A percentile compares a stretch with the other conserved stretches of the same genome.
Conservation (phyloP, 1,140 invertebrate species). For the Lycorma delicatula region DNA sequence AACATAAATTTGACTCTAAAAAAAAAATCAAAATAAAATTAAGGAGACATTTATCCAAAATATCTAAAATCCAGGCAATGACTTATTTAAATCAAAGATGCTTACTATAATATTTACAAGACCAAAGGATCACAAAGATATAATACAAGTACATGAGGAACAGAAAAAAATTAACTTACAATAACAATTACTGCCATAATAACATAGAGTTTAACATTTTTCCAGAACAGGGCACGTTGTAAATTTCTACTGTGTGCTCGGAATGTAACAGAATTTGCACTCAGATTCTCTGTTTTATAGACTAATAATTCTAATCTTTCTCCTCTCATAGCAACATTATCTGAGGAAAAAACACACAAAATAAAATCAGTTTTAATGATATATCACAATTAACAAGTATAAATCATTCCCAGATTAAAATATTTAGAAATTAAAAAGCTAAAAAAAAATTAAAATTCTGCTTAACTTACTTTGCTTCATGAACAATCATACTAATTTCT, state of each 20-base stretch:
- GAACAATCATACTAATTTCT: no score
- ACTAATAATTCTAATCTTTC: slow-evolving; percentile 82
- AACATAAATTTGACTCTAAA: no score
- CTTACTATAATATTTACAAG: no score
- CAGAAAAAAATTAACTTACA: slow-evolving; percentile 43
- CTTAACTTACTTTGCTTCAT: no score
- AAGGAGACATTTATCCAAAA: no score
- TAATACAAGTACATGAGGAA: slow-evolving; percentile 5
- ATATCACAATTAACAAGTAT: neutral
- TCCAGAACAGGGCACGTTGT: slow-evolving; percentile 84
- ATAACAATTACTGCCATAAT: slow-evolving; percentile 60
- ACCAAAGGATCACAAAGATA: no score
- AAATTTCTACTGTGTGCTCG: slow-evolving; percentile 75
- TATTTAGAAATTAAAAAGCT: neutral
- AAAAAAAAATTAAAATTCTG: neutral
- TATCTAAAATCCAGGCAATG: no score
- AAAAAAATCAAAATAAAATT: no score
- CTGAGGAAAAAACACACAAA: slow-evolving; percentile 42
- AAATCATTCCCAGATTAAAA: neutral
- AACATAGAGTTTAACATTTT: slow-evolving; percentile 85
- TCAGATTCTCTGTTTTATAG: slow-evolving; percentile 85
- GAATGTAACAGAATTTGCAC: slow-evolving; percentile 74
- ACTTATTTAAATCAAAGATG: no score
- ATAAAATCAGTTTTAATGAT: neutral
- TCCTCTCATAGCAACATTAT: slow-evolving; percentile 74